phyloP scores from a whole-genome alignment of 2,113 vertebrate species.

The Shinisaurus crocodilurus region DNA sequence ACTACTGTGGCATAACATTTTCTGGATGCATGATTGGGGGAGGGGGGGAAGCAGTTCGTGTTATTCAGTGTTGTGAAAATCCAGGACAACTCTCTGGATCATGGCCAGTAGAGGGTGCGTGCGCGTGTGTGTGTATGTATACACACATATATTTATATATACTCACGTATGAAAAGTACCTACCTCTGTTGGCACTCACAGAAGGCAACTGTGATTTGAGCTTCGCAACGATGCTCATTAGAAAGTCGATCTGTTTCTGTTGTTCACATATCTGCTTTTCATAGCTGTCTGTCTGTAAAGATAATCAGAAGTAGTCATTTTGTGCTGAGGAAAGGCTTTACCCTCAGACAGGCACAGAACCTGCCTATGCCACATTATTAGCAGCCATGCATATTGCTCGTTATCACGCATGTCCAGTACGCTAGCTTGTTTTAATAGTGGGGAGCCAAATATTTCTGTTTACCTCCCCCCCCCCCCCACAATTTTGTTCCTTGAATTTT shows the following conservation, averaged over 20 bases:
- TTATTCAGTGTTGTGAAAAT: not conserved
- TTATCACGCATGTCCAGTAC: not conserved
- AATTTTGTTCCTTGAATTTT: not conserved
- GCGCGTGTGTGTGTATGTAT: not conserved
- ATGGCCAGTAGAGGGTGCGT: slow-evolving; percentile 4
- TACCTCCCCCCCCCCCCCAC: too few species aligned
- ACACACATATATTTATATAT: not conserved
- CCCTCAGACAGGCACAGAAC: slow-evolving; percentile 37
- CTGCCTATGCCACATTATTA: slow-evolving; percentile 28
- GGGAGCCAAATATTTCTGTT: not conserved
- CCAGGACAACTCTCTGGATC: too few species aligned
- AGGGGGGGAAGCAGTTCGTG: not conserved
- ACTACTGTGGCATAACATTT: not conserved
- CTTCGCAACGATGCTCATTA: slow-evolving; percentile 85
- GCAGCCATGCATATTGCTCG: slow-evolving; percentile 6
- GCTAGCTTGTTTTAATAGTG: not conserved
- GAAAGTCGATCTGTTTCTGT: slow-evolving; percentile 89
- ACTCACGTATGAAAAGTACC: slow-evolving; percentile 44
- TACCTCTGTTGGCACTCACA: slow-evolving; percentile 78
- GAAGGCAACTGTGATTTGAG: slow-evolving; percentile 81
- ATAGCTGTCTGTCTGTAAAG: slow-evolving; percentile 90
- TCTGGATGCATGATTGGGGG: not conserved
- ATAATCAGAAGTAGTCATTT: slow-evolving; percentile 68
- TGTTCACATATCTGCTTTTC: slow-evolving; percentile 87
- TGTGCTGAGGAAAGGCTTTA: slow-evolving; percentile 48